phyloP scores from a whole-genome alignment of 2,888 invertebrate species.

The Spilarctia lutea region DNA sequence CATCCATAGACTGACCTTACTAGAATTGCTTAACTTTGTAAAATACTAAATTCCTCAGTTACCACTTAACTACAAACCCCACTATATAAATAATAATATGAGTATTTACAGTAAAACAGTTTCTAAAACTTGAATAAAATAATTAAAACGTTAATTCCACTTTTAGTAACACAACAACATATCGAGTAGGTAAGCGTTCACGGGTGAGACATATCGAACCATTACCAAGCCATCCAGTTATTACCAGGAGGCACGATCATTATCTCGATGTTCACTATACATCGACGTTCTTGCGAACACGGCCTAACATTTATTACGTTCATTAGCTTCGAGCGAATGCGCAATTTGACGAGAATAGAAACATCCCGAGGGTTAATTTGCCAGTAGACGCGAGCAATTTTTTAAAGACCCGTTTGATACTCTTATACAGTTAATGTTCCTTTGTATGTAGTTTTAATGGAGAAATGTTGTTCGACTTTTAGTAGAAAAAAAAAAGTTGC shows the following conservation, averaged over 20 bases:
- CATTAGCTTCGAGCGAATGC: conserved; percentile 68
- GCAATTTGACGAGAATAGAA: conserved; percentile 57
- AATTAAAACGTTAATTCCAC: not conserved
- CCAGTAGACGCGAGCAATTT: conserved; percentile 48
- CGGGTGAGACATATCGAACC: conserved; percentile 48
- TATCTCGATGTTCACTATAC: conserved; percentile 70
- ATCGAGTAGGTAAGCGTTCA: conserved; percentile 5
- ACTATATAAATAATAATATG: not conserved
- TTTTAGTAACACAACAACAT: conserved; percentile 1
- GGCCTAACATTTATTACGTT: conserved; percentile 65
- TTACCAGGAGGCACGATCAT: conserved; percentile 61
- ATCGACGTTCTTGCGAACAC: conserved; percentile 65
- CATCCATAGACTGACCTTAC: too few relatives aligned
- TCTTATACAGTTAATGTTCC: not conserved
- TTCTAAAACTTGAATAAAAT: not conserved
- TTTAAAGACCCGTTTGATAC: conserved; percentile 29
- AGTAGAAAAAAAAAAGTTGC: too few relatives aligned
- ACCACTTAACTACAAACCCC: too few relatives aligned
- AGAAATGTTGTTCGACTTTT: not conserved
- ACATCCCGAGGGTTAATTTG: conserved; percentile 45
- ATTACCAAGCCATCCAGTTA: conserved; percentile 64
- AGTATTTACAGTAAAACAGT: not conserved
- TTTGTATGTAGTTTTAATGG: not conserved
- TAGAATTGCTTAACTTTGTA: too few relatives aligned
- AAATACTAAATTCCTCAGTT: too few relatives aligned